phyloP scores from a whole-genome alignment of 2,888 invertebrate genomes.

The Alloplasta piceator region DNA sequence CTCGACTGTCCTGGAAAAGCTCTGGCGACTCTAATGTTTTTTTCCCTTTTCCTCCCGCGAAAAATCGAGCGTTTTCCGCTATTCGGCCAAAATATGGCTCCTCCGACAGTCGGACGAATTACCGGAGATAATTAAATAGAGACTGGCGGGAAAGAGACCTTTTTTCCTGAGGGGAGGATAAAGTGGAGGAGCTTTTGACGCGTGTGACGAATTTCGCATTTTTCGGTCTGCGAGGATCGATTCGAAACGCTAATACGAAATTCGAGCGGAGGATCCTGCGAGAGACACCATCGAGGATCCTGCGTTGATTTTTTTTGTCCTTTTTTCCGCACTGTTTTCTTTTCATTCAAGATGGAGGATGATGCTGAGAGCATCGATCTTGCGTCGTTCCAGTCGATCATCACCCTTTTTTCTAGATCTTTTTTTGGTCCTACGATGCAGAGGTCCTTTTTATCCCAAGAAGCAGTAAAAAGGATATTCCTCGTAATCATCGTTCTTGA shows the following conservation, averaged over 20 bases:
- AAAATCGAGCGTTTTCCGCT: background rate
- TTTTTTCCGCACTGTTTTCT: too few relatives aligned
- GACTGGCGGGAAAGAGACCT: too few relatives aligned
- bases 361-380: too few relatives aligned
- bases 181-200: background rate
- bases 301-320: constrained; percentile 25
- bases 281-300: background rate
- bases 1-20: background rate
- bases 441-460: too few relatives aligned
- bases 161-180: constrained; percentile 1
- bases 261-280: background rate
- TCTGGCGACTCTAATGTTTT: constrained; percentile 21
- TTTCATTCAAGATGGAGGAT: too few relatives aligned
- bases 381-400: too few relatives aligned
- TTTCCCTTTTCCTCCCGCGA: constrained; percentile 10
- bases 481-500: too few relatives aligned
- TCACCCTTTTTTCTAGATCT: too few relatives aligned
- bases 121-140: too few relatives aligned
- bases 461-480: too few relatives aligned
- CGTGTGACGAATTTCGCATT: constrained; percentile 2
- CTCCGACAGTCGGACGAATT: constrained; percentile 14
- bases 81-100: background rate
- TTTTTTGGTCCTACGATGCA: too few relatives aligned
- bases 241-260: constrained; percentile 29
- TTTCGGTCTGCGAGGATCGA: background rate